These are phyloP conservation scores for Margarornis squamiger DNA, from an alignment of 2,797 vertebrate species.

Conservation along the genomic window DNA sequence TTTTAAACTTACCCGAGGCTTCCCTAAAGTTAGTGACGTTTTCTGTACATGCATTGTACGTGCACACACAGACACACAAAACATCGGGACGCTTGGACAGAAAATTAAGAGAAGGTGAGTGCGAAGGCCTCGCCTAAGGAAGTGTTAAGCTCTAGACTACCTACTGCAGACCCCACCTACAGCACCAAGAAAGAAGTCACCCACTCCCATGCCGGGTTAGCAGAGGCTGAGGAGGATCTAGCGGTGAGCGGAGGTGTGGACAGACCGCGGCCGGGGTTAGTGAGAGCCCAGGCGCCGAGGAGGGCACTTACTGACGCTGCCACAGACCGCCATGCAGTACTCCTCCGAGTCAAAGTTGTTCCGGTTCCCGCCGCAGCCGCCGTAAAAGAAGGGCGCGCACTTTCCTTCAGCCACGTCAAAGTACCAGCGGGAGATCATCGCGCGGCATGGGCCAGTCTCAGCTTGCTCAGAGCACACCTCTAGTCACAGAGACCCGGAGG, in stretches of 20 bases:
- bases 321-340: conserved; percentile 98
- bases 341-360: conserved; percentile 99
- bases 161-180: background rate
- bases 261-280: conserved; percentile 69
- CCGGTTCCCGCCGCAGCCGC: conserved; percentile 97
- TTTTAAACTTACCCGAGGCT: conserved; percentile 36
- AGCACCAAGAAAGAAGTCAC: conserved; percentile 25
- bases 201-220: conserved; percentile 57
- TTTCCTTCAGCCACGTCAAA: conserved; percentile 91
- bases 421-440: conserved; percentile 97
- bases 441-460: conserved; percentile 93
- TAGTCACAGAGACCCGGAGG: conserved; percentile 84
- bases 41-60: background rate
- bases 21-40: background rate
- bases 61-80: background rate
- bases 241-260: conserved; percentile 6
- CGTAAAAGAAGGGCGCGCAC: conserved; percentile 97
- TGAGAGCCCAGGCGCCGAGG: conserved; percentile 59
- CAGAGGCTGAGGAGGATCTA: background rate
- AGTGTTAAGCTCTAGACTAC: background rate
- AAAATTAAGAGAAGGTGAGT: background rate
- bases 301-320: conserved; percentile 93
- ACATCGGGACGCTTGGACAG: background rate
- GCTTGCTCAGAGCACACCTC: conserved; percentile 97
- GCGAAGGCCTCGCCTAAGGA: fast-evolving